phyloP scores from a whole-genome alignment of 2,113 vertebrate genomes.

The Chloropsis cyanopogon region DNA sequence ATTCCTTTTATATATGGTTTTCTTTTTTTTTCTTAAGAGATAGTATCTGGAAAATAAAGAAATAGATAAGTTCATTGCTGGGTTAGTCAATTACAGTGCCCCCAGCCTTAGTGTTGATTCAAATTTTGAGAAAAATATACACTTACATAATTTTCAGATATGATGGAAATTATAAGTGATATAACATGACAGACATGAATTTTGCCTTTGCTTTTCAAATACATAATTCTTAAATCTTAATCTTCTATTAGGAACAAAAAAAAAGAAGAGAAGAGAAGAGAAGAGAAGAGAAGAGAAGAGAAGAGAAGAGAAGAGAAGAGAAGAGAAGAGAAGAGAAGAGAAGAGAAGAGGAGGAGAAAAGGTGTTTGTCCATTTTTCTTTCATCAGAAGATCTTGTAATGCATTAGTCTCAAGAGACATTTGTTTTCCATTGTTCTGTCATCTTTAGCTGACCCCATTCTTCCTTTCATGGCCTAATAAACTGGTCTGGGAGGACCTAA shows the following conservation, averaged over 20 bases:
- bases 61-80: background rate
- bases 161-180: background rate
- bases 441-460: background rate
- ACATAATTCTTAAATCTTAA: background rate
- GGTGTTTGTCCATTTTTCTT: background rate
- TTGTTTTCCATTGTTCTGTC: background rate
- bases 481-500: background rate
- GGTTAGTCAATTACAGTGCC: accelerated
- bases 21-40: background rate
- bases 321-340: background rate
- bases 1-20: background rate
- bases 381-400: background rate
- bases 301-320: too few relatives aligned
- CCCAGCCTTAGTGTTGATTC: background rate
- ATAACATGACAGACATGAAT: background rate
- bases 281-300: too few relatives aligned
- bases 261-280: background rate
- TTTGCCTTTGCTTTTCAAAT: background rate
- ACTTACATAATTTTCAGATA: background rate
- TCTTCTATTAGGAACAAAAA: background rate
- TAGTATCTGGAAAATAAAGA: background rate
- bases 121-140: background rate
- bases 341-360: too few relatives aligned
- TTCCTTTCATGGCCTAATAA: background rate
- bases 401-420: background rate